phyloP scores from a whole-genome alignment of 92 coral and sea anemone species.

The Bergia puertoricense region DNA sequence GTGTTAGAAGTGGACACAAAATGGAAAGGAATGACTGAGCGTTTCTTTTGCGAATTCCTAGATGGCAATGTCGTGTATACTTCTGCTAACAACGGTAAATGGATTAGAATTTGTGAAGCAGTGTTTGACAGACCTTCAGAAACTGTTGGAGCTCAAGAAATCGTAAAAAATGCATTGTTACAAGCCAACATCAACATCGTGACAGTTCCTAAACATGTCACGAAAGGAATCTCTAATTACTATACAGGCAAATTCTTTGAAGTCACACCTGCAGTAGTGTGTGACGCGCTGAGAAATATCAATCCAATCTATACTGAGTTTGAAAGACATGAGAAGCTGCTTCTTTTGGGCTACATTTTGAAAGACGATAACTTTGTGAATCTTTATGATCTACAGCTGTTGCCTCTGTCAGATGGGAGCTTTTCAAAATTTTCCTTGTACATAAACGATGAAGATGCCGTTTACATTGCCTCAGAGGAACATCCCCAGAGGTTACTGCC shows the following conservation, averaged over 20 bases:
- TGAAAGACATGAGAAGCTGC: slow-evolving; percentile 50
- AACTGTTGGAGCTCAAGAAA: slow-evolving; percentile 16
- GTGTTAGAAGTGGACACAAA: slow-evolving; percentile 49
- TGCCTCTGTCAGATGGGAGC: slow-evolving; percentile 64
- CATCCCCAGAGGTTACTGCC: slow-evolving; percentile 71
- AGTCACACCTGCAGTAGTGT: slow-evolving; percentile 57
- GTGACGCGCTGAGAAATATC: slow-evolving; percentile 46
- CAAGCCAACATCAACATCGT: slow-evolving; percentile 41
- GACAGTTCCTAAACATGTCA: slow-evolving; percentile 57
- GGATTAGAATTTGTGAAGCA: slow-evolving; percentile 38
- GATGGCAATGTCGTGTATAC: neutral
- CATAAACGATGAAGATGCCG: slow-evolving; percentile 32
- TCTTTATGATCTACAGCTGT: slow-evolving; percentile 63
- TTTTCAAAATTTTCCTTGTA: slow-evolving; percentile 55
- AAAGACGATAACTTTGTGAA: slow-evolving; percentile 52
- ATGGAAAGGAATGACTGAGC: slow-evolving; percentile 55
- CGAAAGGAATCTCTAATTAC: slow-evolving; percentile 18
- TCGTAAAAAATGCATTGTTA: slow-evolving; percentile 45
- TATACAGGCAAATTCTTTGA: neutral
- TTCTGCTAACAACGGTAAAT: neutral
- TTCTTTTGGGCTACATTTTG: slow-evolving; percentile 64
- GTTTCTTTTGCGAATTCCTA: slow-evolving; percentile 43
- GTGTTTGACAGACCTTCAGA: slow-evolving; percentile 18
- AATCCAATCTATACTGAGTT: slow-evolving; percentile 21
- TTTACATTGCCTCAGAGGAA: slow-evolving; percentile 61